phyloP scores from a whole-genome alignment of 2,888 invertebrate species.

The Chrysolina americana region DNA sequence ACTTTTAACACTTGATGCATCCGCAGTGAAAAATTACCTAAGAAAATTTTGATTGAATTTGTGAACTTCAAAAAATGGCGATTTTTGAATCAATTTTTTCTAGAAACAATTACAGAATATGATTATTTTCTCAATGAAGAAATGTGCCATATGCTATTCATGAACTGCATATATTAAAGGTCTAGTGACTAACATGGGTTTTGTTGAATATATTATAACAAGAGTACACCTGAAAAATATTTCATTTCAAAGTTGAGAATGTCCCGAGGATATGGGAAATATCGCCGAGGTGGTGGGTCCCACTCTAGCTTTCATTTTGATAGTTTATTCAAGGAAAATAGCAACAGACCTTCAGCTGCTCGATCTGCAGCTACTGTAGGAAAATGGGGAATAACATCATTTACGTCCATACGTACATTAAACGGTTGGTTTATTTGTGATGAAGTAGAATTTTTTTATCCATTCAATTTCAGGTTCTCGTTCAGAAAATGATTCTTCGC shows the following conservation, averaged over 20 bases:
- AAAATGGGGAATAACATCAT: constrained; percentile 95
- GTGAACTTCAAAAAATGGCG: constrained; percentile 48
- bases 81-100: constrained; percentile 43
- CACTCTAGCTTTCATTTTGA: constrained; percentile 77
- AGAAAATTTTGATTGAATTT: constrained; percentile 3
- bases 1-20: background rate
- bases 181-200: constrained; percentile 36
- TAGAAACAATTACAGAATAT: constrained; percentile 25
- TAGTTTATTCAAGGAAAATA: constrained; percentile 80
- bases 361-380: constrained; percentile 93
- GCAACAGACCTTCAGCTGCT: constrained; percentile 89
- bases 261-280: constrained; percentile 71
- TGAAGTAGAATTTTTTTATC: constrained; percentile 7
- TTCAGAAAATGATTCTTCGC: constrained; percentile 49
- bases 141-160: constrained; percentile 2
- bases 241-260: constrained; percentile 55
- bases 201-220: constrained; percentile 23
- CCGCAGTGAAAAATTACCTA: background rate
- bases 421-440: constrained; percentile 74
- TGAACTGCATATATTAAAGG: background rate
- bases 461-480: constrained; percentile 44
- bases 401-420: constrained; percentile 88
- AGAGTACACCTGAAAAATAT: constrained; percentile 23
- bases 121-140: constrained; percentile 16
- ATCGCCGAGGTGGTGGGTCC: constrained; percentile 67